Evolutionary conservation across 2,797 vertebrate species (phyloP), one percentile per base, ranked within the genome.

Genomic region (Chelonia mydas): DNA sequence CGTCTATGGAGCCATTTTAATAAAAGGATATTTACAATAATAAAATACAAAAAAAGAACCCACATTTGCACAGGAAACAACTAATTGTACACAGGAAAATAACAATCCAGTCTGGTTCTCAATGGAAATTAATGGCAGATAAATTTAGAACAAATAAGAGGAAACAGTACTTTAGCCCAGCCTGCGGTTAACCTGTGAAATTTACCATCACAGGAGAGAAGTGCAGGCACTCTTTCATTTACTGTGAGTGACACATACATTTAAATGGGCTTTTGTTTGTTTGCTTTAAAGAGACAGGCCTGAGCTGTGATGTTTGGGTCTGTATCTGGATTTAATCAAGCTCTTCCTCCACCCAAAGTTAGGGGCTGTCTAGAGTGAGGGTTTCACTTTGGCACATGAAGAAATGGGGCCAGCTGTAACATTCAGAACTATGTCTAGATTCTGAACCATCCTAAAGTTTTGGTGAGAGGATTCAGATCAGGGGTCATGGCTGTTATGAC

Each of bases 321-420:
- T 31, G 0, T 81, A 23, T 78, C 54, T 74, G 59, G 49, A 76
- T 45, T 61, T 92, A 53, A 74, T 83, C 45, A 54, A 94, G 37
- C 27, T 89, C 59, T 65, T 84, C 33, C 37, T 10, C 11, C 23
- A 11, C 51, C 33, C 16, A 23, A 28, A 31, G 0, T 9, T 8
- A 92, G 49, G 19, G 87, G 49, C 76, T 89, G 90, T 79, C 53
- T 41, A 87, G 27, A 9, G 57, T 84, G 33, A 50, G 28, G 19
- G 78, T 95, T 88, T 94, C 53, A 61, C 31, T 86, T 84, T 37
- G 49, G 84, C n/a, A 49, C 25, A 59, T 45, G 65, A 54, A 28
- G 25, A 92, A 93, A 93, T 3, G 2, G 49, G 53, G n/a, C 54
- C 10, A 87, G 37, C 15, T 0, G 0, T 65, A 92, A 93, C 37